These are phyloP conservation scores for Scatophagus argus DNA, from an alignment of 2,113 vertebrate species.

Conservation along the genomic window DNA sequence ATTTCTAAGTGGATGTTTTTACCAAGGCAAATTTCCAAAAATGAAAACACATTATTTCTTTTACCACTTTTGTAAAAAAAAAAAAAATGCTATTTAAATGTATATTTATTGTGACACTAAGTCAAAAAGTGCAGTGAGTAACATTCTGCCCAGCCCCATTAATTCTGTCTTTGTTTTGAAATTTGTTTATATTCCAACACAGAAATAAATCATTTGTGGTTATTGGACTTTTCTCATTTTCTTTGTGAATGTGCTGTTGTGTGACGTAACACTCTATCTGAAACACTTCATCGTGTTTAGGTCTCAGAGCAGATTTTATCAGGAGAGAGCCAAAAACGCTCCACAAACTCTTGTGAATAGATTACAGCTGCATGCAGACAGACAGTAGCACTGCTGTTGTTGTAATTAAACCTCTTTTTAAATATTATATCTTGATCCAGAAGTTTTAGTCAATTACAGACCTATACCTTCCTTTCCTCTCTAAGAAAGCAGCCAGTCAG, in stretches of 20 bases:
- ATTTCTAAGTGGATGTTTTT: neutral
- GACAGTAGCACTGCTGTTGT: neutral
- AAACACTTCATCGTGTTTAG: slow-evolving; percentile 67
- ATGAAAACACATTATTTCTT: neutral
- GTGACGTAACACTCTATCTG: slow-evolving; percentile 47
- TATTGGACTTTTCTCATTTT: slow-evolving; percentile 56
- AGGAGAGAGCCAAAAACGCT: slow-evolving; percentile 44
- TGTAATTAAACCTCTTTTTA: too few species aligned
- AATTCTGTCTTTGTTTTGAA: slow-evolving; percentile 48
- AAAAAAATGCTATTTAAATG: too few species aligned
- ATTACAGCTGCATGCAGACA: neutral
- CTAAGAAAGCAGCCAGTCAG: too few species aligned
- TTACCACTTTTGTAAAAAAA: neutral
- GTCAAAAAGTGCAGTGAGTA: slow-evolving; percentile 8
- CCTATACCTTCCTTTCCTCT: too few species aligned
- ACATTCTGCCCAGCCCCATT: slow-evolving; percentile 18
- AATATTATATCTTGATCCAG: too few species aligned
- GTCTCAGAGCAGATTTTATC: slow-evolving; percentile 57
- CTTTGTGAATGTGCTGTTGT: slow-evolving; percentile 33
- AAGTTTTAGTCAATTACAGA: too few species aligned
- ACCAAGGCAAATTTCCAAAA: neutral
- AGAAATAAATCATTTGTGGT: slow-evolving; percentile 57
- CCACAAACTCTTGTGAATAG: slow-evolving; percentile 35
- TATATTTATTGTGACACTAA: neutral
- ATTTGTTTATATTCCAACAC: slow-evolving; percentile 53